Evolutionary conservation across 1,140 invertebrate genomes (phyloP), one percentile per base, ranked within the genome.

Genomic region (Drosophila varians): DNA sequence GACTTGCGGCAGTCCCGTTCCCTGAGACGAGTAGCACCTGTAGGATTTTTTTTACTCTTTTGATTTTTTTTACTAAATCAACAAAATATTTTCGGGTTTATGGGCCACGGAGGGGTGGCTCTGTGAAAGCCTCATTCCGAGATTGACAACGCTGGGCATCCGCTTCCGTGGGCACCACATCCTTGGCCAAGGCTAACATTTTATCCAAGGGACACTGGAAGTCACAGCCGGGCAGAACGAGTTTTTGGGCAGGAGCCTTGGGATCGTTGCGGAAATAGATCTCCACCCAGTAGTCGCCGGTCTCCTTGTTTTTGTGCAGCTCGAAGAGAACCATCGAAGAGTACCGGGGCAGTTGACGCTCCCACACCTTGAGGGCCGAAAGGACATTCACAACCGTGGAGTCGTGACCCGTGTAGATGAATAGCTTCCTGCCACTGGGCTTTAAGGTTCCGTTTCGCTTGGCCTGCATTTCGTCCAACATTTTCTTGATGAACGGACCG

Each of bases 361-460:
- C 93, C 93, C 95, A 97, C 3, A 96, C 92, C n/a, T 93, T 93
- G 46, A 97, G 84, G 0, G 94, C 93, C 7, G 93, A 90, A 23
- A 97, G 86, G 4, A 97, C 77, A 70, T 95, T 94, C 0, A 94
- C 93, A 4, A 97, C 91, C 1, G 95, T 96, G 0, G 94, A 94
- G 84, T 97, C 96, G 78, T 97, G 96, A 3, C 94, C 95, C 4
- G 94, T 92, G 73, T 95, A 96, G 48, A 95, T 92, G 51, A 93
- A 94, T 58, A 95, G 93, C 86, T 95, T 95, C 5, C 93, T 91
- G 4, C 90, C 69, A 7, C 84, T 65, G 1, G 93, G 93, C n/a
- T 91, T 90, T 11, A 94, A 66, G 4, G 55, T 92, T 14, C 88
- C 92, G 2, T 92, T 77, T 3, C 88, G 78, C 88, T 93, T 94